phyloP scores from a whole-genome alignment of 2,797 vertebrate species.

The Hapalemur alaotrensis region DNA sequence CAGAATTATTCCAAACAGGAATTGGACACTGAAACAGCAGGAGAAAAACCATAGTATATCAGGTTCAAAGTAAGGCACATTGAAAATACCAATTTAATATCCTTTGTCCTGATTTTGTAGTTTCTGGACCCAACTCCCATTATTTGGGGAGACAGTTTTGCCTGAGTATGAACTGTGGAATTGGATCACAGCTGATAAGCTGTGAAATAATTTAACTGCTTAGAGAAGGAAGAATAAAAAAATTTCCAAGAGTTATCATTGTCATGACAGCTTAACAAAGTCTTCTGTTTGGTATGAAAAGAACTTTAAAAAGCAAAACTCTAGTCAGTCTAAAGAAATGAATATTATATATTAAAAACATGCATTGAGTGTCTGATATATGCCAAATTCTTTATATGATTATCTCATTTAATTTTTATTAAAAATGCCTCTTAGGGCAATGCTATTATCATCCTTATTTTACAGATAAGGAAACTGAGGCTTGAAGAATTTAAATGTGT shows the following conservation, averaged over 20 bases:
- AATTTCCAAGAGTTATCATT: constrained; percentile 39
- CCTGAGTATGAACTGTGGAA: constrained; percentile 28
- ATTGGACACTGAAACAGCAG: neutral
- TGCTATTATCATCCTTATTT: neutral
- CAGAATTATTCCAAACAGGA: constrained; percentile 15
- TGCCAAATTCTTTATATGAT: constrained; percentile 27
- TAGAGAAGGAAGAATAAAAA: constrained; percentile 38
- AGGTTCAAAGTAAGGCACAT: constrained; percentile 16
- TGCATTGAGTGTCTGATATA: neutral
- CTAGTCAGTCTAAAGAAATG: constrained; percentile 7
- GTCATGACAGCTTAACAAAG: constrained; percentile 44
- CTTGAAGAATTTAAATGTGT: constrained; percentile 12
- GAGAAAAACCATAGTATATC: neutral
- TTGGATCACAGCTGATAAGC: constrained; percentile 55
- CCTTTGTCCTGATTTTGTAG: constrained; percentile 28
- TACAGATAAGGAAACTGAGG: constrained; percentile 18
- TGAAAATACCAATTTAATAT: constrained; percentile 36
- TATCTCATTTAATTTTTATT: constrained; percentile 58
- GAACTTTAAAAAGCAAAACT: constrained; percentile 60
- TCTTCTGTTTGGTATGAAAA: constrained; percentile 50
- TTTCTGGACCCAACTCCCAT: neutral
- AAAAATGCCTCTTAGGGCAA: neutral
- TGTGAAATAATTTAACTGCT: constrained; percentile 65
- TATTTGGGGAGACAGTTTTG: constrained; percentile 51
- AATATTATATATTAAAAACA: constrained; percentile 32